phyloP scores from a whole-genome alignment of 2,888 invertebrate species.

The Sphaerophoria rueppellii region DNA sequence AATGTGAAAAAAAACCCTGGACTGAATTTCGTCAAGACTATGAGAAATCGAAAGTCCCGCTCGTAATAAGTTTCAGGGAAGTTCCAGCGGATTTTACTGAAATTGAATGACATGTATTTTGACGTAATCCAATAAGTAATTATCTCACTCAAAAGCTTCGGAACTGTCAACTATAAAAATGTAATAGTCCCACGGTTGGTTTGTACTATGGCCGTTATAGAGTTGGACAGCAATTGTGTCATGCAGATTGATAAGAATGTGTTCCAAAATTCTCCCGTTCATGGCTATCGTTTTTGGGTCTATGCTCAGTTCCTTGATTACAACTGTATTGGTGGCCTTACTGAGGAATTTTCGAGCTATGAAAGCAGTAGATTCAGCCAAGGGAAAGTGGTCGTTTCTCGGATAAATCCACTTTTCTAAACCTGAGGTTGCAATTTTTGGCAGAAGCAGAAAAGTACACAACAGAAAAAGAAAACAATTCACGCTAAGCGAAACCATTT shows the following conservation, averaged over 20 bases:
- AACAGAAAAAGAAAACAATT: not conserved
- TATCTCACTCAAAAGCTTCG: constrained; percentile 76
- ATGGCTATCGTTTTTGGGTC: not conserved
- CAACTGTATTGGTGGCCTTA: constrained; percentile 22
- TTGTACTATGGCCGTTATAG: constrained; percentile 65
- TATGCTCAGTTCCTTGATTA: constrained; percentile 20
- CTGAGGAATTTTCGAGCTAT: constrained; percentile 23
- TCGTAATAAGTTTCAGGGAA: constrained; percentile 74
- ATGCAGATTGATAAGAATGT: constrained; percentile 73
- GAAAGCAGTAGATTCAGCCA: constrained; percentile 1
- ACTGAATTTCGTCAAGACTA: constrained; percentile 74
- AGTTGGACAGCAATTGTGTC: constrained; percentile 75
- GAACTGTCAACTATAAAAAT: constrained; percentile 76
- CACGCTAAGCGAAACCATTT: constrained; percentile 28
- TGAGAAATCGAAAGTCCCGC: constrained; percentile 76
- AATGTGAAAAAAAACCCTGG: constrained; percentile 12
- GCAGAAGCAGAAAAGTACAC: not conserved
- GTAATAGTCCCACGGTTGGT: constrained; percentile 75
- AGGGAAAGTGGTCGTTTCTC: constrained; percentile 4
- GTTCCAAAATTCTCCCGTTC: constrained; percentile 70
- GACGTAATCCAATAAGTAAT: not conserved
- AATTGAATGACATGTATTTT: not conserved
- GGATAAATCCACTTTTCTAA: not conserved
- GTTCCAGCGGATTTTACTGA: constrained; percentile 72
- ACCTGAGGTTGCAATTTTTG: not conserved